Percentiles rank a stretch among this genome's conserved stretches.
Evolutionary conservation across 2,888 invertebrate genomes (phyloP).

Genomic region (Oligia strigilis): DNA sequence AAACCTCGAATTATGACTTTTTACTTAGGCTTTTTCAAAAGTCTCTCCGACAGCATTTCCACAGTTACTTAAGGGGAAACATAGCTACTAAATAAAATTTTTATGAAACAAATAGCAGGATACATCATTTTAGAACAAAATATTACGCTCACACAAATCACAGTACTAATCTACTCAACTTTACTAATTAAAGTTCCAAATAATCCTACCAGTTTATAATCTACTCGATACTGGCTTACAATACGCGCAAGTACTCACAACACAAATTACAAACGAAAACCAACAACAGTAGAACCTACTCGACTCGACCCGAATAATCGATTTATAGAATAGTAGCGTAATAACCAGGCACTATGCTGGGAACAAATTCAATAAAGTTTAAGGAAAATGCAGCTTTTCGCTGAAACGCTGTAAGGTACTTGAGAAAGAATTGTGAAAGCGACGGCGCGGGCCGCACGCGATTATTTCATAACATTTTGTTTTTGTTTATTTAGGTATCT

Average conservation of each 20-base stretch:
- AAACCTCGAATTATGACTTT: too few relatives aligned
- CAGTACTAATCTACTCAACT: neutral
- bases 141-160: neutral
- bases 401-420: constrained; percentile 16
- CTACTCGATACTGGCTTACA: neutral
- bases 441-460: constrained; percentile 7
- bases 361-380: constrained; percentile 55
- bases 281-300: neutral
- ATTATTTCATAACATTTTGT: constrained; percentile 45
- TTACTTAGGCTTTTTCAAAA: too few relatives aligned
- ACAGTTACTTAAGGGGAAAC: too few relatives aligned
- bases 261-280: constrained; percentile 44
- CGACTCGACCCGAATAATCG: constrained; percentile 24
- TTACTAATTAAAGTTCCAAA: constrained; percentile 29
- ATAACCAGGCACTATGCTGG: constrained; percentile 20
- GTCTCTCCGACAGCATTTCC: too few relatives aligned
- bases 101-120: neutral
- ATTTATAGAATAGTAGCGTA: constrained; percentile 24
- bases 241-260: constrained; percentile 13
- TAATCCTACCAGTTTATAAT: constrained; percentile 5
- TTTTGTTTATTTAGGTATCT: constrained; percentile 15
- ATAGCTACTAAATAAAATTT: neutral
- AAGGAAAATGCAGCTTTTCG: constrained; percentile 19
- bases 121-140: neutral
- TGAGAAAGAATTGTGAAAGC: constrained; percentile 32